Evolutionary conservation across 92 coral and sea anemone genomes (phyloP), one percentile per base, ranked within the genome.

Genomic region (Muricea muricata): DNA sequence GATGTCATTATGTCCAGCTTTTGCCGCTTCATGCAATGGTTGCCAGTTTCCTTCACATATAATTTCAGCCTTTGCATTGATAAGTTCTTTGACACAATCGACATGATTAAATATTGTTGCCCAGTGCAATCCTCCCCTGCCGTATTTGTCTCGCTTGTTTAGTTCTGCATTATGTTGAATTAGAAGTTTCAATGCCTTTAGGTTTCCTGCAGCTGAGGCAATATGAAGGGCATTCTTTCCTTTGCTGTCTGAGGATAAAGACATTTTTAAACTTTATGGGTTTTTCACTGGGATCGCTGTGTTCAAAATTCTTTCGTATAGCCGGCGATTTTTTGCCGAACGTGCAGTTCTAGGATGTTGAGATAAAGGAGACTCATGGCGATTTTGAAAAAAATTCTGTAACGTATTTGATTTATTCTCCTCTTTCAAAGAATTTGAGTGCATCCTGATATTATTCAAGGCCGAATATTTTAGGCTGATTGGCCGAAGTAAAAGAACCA

Each of bases 21-120:
- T 97, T 73, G 98, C 93, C 0, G 99, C 99, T 40, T 97, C 99
- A 68, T 97, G 99, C 6, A 97, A 88, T 15, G 98, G 93, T 75
- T 94, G 98, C 99, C 99, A 97, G 37, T 97, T 93, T 45, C 85
- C 90, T 41, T 61, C 87, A 29, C 83, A 65, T n/a, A 85, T 86
- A 5, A 90, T 77, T 40, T 90, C 85, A 0, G 98, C 99, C 11
- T 98, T 96, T 25, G 98, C 97, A 17, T 75, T 84, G 50, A 97
- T 80, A 21, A 97, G 86, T 60, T 78, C 90, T 73, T 93, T 65
- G n/a, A 94, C 94, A 67, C 90, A 69, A 0, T 89, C 95, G 18
- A 88, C 90, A 78, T 75, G 63, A 52, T 93, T 89, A 25, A 87
- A 54, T 7, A 87, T 84, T 15, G 94, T 80, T n/a, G 99, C 99